Base-by-base conservation (phyloP, 2,888 invertebrate species). In the Dysmachus trigonus region DNA sequence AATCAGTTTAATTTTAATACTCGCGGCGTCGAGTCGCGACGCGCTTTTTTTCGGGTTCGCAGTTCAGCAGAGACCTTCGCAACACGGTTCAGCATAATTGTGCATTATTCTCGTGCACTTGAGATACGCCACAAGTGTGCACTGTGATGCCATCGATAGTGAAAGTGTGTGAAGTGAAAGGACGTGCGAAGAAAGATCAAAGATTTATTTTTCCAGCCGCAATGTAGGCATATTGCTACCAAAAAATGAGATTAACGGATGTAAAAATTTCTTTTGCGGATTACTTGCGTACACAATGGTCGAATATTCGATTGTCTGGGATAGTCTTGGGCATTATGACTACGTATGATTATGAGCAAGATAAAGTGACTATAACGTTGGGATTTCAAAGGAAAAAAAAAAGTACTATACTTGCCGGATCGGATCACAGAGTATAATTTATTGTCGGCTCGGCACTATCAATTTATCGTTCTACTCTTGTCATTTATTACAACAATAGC, bases 1-100 rank as follows among this genome's bases (percentile, higher is more conserved):
- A 72, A 72, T 83, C 83, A 83, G 83, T 83, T 31, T 27, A 83
- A 72, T 72, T 72, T 72, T 35, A 72, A 71, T 71, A 33, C n/a
- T 72, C 83, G 83, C 83, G 83, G 38, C 83, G 83, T 71, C 71
- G 38, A 72, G 83, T 72, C 71, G 82, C 71, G 79, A n/a, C 30
- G 73, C 33, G 30, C 7, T 31, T 35, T 27, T 18, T 31, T 31
- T 35, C 1, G 2, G 73, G 73, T 33, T 35, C 33, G n/a, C 13
- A 41, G 41, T 35, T 33, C n/a, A 31, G 51, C 53, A 62, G 31
- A 31, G 33, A 41, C 76, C 35, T 76, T 76, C 41, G 73, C 18
- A 33, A 13, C 33, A 7, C 73, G 31, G n/a, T n/a, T n/a, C n/a
- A n/a, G 31, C 33, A n/a, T 6, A 5, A n/a, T 73, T 72, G 8